Conservation (phyloP, 2,113 vertebrate species). For the Pelvicachromis taeniatus region DNA sequence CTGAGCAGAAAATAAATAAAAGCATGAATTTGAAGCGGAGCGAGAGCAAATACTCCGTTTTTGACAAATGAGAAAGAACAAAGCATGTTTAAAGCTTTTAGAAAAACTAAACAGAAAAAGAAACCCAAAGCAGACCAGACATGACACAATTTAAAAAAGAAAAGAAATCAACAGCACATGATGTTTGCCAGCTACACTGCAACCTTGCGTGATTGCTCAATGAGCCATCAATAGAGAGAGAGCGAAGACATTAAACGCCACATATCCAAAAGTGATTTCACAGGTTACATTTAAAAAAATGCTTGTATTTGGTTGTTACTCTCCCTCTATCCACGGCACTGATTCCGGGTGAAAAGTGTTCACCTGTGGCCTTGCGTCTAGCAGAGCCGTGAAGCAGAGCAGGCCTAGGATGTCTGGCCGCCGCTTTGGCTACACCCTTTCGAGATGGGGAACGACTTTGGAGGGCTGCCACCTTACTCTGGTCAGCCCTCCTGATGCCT, state of each 20-base stretch:
- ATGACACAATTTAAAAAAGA: not conserved
- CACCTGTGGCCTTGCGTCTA: slow-evolving; percentile 97
- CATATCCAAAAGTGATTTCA: not conserved
- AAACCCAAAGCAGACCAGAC: not conserved
- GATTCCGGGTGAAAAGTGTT: slow-evolving; percentile 71
- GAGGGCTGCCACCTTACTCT: slow-evolving; percentile 92
- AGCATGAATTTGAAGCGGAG: slow-evolving; percentile 19
- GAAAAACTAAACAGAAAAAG: not conserved
- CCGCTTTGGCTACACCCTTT: slow-evolving; percentile 92
- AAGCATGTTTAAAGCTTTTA: not conserved
- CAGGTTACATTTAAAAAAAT: not conserved
- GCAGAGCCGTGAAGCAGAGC: slow-evolving; percentile 88
- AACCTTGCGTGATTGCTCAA: slow-evolving; percentile 43
- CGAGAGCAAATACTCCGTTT: not conserved
- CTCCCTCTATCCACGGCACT: slow-evolving; percentile 60
- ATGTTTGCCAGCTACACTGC: slow-evolving; percentile 97
- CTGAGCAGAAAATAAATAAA: slow-evolving; percentile 5
- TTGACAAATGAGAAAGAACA: not conserved
- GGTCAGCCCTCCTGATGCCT: slow-evolving; percentile 92
- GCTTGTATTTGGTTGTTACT: not conserved
- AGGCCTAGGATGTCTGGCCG: slow-evolving; percentile 91
- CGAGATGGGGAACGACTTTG: slow-evolving; percentile 91
- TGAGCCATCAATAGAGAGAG: slow-evolving; percentile 59
- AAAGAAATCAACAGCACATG: slow-evolving; percentile 24
- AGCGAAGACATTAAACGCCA: not conserved